Evolutionary conservation across 2,888 invertebrate species (phyloP).

Genomic region (Noctua pronuba): DNA sequence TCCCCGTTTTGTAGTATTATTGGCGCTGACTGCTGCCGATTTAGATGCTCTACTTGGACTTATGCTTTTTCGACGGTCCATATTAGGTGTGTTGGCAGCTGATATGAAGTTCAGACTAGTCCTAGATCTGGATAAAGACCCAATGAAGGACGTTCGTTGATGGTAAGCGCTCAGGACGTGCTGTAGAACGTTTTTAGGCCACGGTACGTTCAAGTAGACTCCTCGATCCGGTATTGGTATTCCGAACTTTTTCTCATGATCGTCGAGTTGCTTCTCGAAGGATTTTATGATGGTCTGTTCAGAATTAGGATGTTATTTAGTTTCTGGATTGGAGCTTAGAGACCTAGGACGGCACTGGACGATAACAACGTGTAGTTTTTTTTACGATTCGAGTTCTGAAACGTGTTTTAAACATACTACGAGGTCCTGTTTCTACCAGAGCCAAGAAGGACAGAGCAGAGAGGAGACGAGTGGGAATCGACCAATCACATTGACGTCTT

Average conservation of each 20-base stretch:
- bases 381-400: conserved; percentile 4
- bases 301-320: conserved; percentile 64
- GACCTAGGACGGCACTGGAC: conserved; percentile 51
- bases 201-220: conserved; percentile 81
- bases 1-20: conserved; percentile 77
- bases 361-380: conserved; percentile 26
- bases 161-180: conserved; percentile 83
- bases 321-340: not conserved
- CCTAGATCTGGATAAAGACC: conserved; percentile 89
- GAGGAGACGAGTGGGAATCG: not conserved
- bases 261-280: conserved; percentile 85
- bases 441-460: not conserved
- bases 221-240: conserved; percentile 79
- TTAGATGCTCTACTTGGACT: conserved; percentile 79
- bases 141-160: conserved; percentile 87
- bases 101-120: conserved; percentile 88
- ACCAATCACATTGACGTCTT: not conserved
- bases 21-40: conserved; percentile 77
- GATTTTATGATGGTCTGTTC: conserved; percentile 81
- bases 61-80: conserved; percentile 80
- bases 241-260: conserved; percentile 87
- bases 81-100: conserved; percentile 78
- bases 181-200: conserved; percentile 87
- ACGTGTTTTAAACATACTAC: not conserved
- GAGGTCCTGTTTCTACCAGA: not conserved